Percentiles rank a stretch among this genome's conserved stretches.
phyloP scores from a whole-genome alignment of 2,888 invertebrate genomes.

The Chalcis sispes region DNA sequence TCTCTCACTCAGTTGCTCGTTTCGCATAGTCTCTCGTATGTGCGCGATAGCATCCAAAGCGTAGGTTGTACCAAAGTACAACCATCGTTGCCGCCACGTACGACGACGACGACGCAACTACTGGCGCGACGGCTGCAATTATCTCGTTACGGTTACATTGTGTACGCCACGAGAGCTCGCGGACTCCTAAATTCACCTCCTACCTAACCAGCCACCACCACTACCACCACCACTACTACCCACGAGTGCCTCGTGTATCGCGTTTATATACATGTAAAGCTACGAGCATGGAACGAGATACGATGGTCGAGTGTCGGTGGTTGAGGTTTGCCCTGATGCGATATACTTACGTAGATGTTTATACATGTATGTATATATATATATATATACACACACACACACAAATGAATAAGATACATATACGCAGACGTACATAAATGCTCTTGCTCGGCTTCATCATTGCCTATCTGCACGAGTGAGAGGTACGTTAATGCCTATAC shows the following conservation, averaged over 20 bases:
- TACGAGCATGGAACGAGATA: background rate
- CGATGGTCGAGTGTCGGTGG: slow-evolving; percentile 18
- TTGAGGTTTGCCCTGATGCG: slow-evolving; percentile 42
- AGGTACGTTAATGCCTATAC: slow-evolving; percentile 16
- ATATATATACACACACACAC: no score
- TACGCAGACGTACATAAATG: no score
- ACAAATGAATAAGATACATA: no score
- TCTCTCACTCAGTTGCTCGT: background rate
- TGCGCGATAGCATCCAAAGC: background rate
- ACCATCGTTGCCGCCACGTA: background rate
- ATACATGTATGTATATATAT: no score
- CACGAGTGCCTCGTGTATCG: background rate
- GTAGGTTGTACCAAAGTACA: slow-evolving; percentile 7
- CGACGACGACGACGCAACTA: slow-evolving; percentile 48
- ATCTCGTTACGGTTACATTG: slow-evolving; percentile 72
- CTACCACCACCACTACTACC: background rate
- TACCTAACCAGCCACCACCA: slow-evolving; percentile 8
- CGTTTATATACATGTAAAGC: slow-evolving; percentile 5
- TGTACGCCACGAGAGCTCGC: slow-evolving; percentile 51
- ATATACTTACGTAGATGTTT: slow-evolving; percentile 14
- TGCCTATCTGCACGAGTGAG: no score
- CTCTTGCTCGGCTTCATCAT: background rate
- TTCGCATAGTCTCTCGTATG: background rate
- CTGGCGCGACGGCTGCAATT: slow-evolving; percentile 68
- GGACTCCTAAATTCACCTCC: slow-evolving; percentile 49